Base-by-base conservation (phyloP, 2,113 vertebrate genomes). In the Sphyrna mokarran region DNA sequence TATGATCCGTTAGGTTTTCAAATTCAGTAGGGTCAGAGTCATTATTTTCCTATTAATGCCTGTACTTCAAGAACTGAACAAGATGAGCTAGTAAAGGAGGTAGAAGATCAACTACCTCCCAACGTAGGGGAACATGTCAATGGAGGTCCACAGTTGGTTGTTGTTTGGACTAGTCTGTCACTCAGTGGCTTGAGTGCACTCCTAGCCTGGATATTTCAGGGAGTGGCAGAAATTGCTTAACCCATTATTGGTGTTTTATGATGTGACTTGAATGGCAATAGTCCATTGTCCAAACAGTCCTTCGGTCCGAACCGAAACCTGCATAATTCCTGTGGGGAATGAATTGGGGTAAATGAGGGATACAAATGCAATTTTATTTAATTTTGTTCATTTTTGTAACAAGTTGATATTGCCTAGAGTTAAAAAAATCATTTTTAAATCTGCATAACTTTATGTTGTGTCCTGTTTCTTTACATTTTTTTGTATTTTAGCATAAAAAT, bases 391-490 rank as follows among this genome's bases (percentile, higher is more conserved):
- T 90, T 90, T 54, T 61, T 61, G 58, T n/a, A n/a, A n/a, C 58
- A 91, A 54, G 48, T 6, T 61, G 4, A 63, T 90, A 16, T 91
- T 61, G 54, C 87, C 85, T 87, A 83, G 37, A 37, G 37, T 40
- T 83, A 83, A 83, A 87, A 26, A 54, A 54, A 14, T 40, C 16
- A 7, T 54, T 87, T 87, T 87, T 13, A 87, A 33, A 90, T 90
- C 87, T 61, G 58, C 61, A 90, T 90, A 90, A 29, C 29, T n/a
- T 61, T 90, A 58, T 69, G 63, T 14, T 43, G 22, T 23, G 9
- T 69, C 93, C 93, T 70, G 66, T 94, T 70, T 43, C 93, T 43
- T 70, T 94, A 16, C 37, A 40, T 94, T 68, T 40, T 94, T 93
- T 93, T 68, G 58, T 66, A 37, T 93, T 33, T 93, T 66, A 93